Evolutionary conservation across 1,140 invertebrate species (phyloP), one percentile per base, ranked within the genome.

Genomic region (Bombus confusus): DNA sequence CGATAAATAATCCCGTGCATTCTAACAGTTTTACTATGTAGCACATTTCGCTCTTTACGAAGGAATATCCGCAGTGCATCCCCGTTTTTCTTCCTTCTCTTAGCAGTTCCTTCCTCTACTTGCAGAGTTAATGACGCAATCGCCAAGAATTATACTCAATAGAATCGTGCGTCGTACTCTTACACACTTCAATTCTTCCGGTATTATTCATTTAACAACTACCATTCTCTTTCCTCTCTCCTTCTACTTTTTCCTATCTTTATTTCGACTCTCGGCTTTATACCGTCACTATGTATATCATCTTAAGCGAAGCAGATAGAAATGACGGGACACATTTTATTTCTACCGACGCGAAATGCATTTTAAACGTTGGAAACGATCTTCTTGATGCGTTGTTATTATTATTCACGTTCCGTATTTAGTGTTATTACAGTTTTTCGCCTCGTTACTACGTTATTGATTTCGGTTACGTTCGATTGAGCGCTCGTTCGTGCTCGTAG

Each of bases 161-260:
- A 80, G 81, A 85, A 76, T 90, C 88, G 91, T 87, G 88, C 87
- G 84, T 90, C 80, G 85, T 81, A 87, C 83, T 92, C 83, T 90
- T 89, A 89, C 87, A 90, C 88, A 86, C 88, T 91, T 85, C 78
- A 90, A 91, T 90, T 88, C 91, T 92, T 90, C 91, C 91, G 88
- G 91, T 91, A 92, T 92, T 92, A 92, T 92, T 92, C 90, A 88
- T 92, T 92, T 91, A 92, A 92, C 91, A 91, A 92, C 88, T 85
- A 89, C 88, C 91, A n/a, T 88, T 73, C 74, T 80, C 84, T 69
- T 83, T 83, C 77, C 80, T 79, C 18, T 34, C 31, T 31, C 43
- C 22, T 15, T n/a, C 15, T 22, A 2, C 3, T 10, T 75, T 39
- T 62, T 85, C 79, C 75, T 62, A 68, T 31, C 66, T 41, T 68